Percentiles rank a stretch among this genome's conserved stretches.
Evolutionary conservation across 2,113 vertebrate species (phyloP).

Genomic region (Ammospiza caudacuta): DNA sequence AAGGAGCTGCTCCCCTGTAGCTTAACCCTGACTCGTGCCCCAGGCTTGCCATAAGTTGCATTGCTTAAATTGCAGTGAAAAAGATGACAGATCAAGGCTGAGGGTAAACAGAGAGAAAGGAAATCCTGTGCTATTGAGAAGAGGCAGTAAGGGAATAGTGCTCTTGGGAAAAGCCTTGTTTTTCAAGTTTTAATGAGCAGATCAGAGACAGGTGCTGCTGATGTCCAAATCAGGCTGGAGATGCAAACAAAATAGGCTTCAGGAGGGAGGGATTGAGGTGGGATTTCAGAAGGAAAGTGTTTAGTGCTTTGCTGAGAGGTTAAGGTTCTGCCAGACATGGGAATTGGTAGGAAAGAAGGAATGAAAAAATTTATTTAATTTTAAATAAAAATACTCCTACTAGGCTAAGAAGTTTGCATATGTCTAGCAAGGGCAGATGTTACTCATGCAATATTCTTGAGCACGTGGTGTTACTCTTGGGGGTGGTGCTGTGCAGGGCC

Average conservation of each 20-base stretch:
- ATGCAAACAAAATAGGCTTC: background rate
- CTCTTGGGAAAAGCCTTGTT: conserved; percentile 11
- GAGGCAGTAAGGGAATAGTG: background rate
- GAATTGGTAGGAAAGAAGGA: background rate
- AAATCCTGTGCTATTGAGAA: background rate
- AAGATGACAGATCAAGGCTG: background rate
- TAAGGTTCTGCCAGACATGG: background rate
- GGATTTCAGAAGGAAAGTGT: background rate
- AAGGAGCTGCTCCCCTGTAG: background rate
- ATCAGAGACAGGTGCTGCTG: background rate
- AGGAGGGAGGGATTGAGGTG: background rate
- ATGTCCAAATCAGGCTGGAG: background rate
- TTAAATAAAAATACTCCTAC: background rate
- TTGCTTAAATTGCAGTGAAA: background rate
- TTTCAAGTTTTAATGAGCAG: conserved; percentile 2
- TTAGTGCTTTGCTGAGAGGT: background rate
- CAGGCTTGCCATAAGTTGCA: background rate
- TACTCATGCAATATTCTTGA: background rate
- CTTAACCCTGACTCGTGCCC: rapidly evolving
- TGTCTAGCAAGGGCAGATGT: background rate
- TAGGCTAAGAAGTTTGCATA: background rate
- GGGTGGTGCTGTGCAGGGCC: background rate
- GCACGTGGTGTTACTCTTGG: background rate
- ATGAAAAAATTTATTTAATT: background rate
- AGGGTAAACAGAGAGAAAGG: background rate